A percentile compares a stretch with the other conserved stretches of the same genome.
Evolutionary conservation across 1,140 invertebrate genomes (phyloP).

Genomic region (Apocrypta bakeri): DNA sequence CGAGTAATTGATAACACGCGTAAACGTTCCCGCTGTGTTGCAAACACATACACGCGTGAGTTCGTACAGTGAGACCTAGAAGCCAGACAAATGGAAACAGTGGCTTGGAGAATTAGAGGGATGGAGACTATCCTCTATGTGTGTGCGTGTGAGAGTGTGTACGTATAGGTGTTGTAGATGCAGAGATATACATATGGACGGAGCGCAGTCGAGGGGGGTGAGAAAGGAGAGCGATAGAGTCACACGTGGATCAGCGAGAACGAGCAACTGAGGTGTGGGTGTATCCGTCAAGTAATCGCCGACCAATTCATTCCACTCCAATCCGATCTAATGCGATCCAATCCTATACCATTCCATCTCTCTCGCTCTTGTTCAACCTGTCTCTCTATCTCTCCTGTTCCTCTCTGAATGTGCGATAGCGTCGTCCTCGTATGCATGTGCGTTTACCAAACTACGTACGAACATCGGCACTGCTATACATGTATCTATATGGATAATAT

Average conservation of each 20-base stretch:
- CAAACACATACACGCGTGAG: background rate
- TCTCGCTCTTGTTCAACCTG: constrained; percentile 4
- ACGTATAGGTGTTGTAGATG: background rate
- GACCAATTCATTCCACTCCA: constrained; percentile 50
- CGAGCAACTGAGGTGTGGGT: constrained; percentile 5
- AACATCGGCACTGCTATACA: background rate
- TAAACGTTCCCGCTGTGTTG: background rate
- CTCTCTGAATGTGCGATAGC: constrained; percentile 10
- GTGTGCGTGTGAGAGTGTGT: background rate
- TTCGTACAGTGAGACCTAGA: background rate
- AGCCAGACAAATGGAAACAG: constrained; percentile 31
- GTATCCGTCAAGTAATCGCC: constrained; percentile 49
- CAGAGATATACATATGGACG: background rate
- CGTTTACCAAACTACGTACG: constrained; percentile 9
- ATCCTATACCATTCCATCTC: constrained; percentile 12
- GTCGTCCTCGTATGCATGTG: background rate
- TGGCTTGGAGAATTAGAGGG: constrained; percentile 37
- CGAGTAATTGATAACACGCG: constrained; percentile 46
- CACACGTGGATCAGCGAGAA: background rate
- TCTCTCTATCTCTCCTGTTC: background rate
- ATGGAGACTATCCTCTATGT: background rate
- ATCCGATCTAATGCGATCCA: constrained; percentile 52
- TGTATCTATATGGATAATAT: no score
- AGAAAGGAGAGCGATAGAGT: constrained; percentile 17
- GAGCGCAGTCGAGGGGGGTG: background rate